These are phyloP conservation scores for Ptychodera flava DNA, from an alignment of 35 echinoderm and acorn worm species.

Conservation along the genomic window DNA sequence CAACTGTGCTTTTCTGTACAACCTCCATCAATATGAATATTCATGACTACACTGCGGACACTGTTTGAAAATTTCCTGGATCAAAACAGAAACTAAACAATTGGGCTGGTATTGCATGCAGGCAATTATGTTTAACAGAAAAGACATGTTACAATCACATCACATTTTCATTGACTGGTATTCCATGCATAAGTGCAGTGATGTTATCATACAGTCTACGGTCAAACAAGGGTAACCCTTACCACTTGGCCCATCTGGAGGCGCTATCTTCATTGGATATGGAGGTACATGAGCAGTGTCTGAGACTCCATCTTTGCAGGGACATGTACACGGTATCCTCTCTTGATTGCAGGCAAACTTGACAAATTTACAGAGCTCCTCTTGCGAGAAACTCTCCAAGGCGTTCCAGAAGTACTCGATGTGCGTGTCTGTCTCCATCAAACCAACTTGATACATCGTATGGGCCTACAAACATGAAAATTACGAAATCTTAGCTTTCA, in stretches of 20 bases:
- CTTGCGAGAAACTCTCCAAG: slow-evolving; percentile 73
- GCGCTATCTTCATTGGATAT: slow-evolving; percentile 82
- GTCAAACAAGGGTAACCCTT: too few species aligned
- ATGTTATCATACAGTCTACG: too few species aligned
- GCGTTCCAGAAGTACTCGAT: slow-evolving; percentile 80
- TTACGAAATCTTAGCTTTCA: not conserved
- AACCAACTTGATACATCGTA: slow-evolving; percentile 81
- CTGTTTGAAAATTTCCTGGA: too few species aligned
- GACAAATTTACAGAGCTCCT: slow-evolving; percentile 65
- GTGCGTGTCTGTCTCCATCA: slow-evolving; percentile 75
- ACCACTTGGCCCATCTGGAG: slow-evolving; percentile 61
- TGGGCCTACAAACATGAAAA: slow-evolving; percentile 40
- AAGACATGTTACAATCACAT: too few species aligned
- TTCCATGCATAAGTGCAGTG: too few species aligned
- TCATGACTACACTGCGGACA: too few species aligned
- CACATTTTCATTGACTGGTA: too few species aligned
- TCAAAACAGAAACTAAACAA: too few species aligned
- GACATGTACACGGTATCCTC: slow-evolving; percentile 68
- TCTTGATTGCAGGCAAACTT: slow-evolving; percentile 89
- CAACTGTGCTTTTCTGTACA: too few species aligned
- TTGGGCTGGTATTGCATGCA: too few species aligned
- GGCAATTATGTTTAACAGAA: too few species aligned
- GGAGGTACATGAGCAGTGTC: slow-evolving; percentile 68
- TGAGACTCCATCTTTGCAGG: slow-evolving; percentile 47
- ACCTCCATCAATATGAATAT: too few species aligned